Conservation (phyloP, 2,888 invertebrate genomes). For the Lamproptera curius region DNA sequence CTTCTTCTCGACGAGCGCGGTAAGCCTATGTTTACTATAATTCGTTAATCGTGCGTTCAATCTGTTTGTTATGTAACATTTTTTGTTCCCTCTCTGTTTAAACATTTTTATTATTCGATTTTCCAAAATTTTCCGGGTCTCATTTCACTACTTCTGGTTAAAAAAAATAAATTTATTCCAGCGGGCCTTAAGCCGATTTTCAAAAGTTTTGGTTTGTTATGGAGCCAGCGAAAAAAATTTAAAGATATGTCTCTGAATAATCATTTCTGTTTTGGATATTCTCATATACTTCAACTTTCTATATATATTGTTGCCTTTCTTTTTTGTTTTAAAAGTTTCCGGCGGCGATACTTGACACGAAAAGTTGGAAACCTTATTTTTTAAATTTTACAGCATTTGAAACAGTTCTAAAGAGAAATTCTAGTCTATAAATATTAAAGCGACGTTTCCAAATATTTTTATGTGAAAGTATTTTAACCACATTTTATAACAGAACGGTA, state of each 20-base stretch:
- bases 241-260: too few species aligned
- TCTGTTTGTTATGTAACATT: constrained; percentile 50
- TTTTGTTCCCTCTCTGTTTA: too few species aligned
- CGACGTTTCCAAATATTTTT: background rate
- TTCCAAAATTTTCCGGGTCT: too few species aligned
- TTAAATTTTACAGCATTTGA: background rate
- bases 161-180: too few species aligned
- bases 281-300: background rate
- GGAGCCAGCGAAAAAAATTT: constrained; percentile 1
- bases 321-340: background rate
- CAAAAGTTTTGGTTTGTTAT: background rate
- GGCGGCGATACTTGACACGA: background rate
- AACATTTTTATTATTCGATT: background rate
- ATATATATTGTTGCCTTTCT: background rate
- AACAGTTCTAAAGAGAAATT: too few species aligned
- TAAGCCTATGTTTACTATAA: constrained; percentile 52
- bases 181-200: too few species aligned
- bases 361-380: background rate
- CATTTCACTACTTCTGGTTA: too few species aligned
- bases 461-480: too few species aligned
- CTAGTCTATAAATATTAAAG: too few species aligned
- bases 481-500: too few species aligned
- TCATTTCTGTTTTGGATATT: background rate
- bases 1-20: constrained; percentile 45
- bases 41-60: constrained; percentile 36